A percentile compares a stretch with the other conserved stretches of the same genome.
These are phyloP conservation scores for Cheilosia soror DNA, from an alignment of 2,888 invertebrate species.

Conservation along the genomic window DNA sequence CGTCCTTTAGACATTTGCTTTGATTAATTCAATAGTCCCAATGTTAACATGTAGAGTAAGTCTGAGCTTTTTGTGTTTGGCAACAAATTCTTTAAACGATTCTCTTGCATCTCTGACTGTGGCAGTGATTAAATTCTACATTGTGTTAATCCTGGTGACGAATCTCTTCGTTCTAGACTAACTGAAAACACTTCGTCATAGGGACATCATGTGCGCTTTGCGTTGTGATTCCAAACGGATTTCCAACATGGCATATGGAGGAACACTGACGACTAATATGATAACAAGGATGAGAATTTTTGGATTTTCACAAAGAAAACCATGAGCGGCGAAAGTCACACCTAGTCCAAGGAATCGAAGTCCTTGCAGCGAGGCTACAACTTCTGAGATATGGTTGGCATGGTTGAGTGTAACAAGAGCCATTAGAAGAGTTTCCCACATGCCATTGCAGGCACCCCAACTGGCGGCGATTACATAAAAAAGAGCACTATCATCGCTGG, in stretches of 20 bases:
- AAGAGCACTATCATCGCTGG: conserved; percentile 91
- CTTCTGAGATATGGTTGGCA: conserved; percentile 82
- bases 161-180: conserved; percentile 80
- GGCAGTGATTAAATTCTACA: conserved; percentile 77
- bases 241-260: conserved; percentile 83
- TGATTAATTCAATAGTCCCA: background rate
- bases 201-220: conserved; percentile 81
- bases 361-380: conserved; percentile 85
- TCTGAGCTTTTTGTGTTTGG: too few relatives aligned
- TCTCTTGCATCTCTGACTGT: background rate
- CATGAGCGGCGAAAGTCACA: conserved; percentile 87
- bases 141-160: conserved; percentile 81
- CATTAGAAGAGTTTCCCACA: conserved; percentile 90
- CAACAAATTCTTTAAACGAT: background rate
- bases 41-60: too few relatives aligned
- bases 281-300: conserved; percentile 83
- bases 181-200: conserved; percentile 83
- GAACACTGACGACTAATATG: conserved; percentile 82
- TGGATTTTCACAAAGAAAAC: conserved; percentile 85
- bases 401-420: conserved; percentile 83
- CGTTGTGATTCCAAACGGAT: conserved; percentile 83
- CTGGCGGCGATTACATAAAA: conserved; percentile 93
- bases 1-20: background rate
- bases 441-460: conserved; percentile 94
- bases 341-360: conserved; percentile 87